Evolutionary conservation across 2,797 vertebrate genomes (phyloP).

Genomic region (Eulemur albifrons): DNA sequence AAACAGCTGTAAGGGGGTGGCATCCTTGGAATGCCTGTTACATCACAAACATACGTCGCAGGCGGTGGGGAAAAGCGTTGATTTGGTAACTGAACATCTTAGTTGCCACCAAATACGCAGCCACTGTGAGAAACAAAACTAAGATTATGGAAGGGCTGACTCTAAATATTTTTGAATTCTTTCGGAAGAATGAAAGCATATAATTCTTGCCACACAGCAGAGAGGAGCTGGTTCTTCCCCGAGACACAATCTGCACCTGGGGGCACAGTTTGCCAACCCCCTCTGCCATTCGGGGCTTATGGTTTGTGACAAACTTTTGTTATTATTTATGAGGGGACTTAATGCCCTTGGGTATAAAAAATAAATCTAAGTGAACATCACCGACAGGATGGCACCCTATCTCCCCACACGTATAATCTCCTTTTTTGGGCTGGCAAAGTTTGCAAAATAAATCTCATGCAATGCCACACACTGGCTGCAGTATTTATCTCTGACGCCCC

Average conservation of each 20-base stretch:
- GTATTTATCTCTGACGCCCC: neutral
- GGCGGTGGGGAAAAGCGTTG: neutral
- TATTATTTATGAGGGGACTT: slow-evolving; percentile 1
- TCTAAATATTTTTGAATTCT: neutral
- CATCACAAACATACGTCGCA: neutral
- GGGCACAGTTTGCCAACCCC: neutral
- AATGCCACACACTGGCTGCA: neutral
- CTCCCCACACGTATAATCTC: neutral
- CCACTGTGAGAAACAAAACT: neutral
- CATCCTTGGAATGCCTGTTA: neutral
- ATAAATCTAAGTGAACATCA: neutral
- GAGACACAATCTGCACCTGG: neutral
- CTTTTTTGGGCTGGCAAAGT: slow-evolving; percentile 23
- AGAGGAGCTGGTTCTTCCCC: neutral
- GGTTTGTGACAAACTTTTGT: neutral
- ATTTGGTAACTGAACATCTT: neutral
- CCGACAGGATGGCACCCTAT: neutral
- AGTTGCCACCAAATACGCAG: neutral
- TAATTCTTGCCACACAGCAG: neutral
- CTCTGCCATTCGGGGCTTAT: neutral
- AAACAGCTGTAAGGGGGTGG: neutral
- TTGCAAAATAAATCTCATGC: slow-evolving; percentile 53
- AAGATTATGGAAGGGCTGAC: neutral
- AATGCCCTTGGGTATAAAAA: neutral
- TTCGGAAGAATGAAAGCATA: neutral